Conservation (phyloP, 2,888 invertebrate genomes). For the Spisula subtruncata region DNA sequence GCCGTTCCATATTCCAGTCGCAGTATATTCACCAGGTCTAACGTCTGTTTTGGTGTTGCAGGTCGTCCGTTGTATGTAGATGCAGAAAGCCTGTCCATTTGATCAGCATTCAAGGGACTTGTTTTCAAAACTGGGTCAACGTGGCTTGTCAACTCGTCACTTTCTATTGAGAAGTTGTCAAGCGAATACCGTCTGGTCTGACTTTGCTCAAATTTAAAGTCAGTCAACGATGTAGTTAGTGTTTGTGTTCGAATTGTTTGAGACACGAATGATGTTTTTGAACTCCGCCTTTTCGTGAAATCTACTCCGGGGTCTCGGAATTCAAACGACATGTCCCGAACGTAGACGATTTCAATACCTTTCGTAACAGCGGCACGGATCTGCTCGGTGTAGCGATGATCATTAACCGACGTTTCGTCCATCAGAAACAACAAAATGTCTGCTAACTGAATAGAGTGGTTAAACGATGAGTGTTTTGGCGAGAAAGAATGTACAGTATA, state of each 20-base stretch:
- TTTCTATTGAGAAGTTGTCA: constrained; percentile 10
- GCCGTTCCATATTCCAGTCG: constrained; percentile 37
- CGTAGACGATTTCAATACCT: constrained; percentile 35
- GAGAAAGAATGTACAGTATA: constrained; percentile 31
- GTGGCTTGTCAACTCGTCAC: neutral
- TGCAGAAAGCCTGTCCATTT: neutral
- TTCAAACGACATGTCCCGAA: constrained; percentile 43
- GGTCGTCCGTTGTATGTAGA: neutral
- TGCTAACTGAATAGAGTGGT: neutral
- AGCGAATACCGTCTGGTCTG: neutral
- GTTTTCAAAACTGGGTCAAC: neutral
- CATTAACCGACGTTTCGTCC: constrained; percentile 26
- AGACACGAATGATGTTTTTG: neutral
- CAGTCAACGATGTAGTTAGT: neutral
- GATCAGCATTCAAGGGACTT: neutral
- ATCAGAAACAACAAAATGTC: constrained; percentile 40
- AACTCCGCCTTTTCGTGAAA: neutral
- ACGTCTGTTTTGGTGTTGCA: neutral
- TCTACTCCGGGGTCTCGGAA: neutral
- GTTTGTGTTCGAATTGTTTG: neutral
- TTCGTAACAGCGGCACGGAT: constrained; percentile 22
- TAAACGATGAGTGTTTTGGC: neutral
- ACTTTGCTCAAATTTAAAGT: neutral
- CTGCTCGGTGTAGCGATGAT: neutral
- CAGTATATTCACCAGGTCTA: constrained; percentile 26